Percentiles rank a stretch among this genome's conserved stretches.
These are phyloP conservation scores for Patella ulyssiponensis DNA, from an alignment of 2,888 invertebrate genomes.

Conservation along the genomic window DNA sequence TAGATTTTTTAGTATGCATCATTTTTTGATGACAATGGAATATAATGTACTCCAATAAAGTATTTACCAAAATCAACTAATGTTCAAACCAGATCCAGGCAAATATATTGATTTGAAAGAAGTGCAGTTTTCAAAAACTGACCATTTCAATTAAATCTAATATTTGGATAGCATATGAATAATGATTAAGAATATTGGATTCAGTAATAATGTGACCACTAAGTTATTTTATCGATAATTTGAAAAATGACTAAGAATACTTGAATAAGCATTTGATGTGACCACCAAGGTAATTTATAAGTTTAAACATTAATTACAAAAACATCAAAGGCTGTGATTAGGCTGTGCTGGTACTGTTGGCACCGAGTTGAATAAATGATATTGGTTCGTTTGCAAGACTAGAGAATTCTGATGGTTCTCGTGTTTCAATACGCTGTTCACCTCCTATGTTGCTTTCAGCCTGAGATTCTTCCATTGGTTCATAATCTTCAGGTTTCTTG, in stretches of 20 bases:
- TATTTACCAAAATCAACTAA: too few species aligned
- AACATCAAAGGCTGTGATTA: background rate
- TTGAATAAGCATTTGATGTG: background rate
- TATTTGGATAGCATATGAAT: too few species aligned
- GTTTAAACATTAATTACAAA: background rate
- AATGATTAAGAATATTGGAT: too few species aligned
- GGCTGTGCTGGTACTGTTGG: background rate
- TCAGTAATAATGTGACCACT: too few species aligned
- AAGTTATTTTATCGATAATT: background rate
- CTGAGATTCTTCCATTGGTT: conserved; percentile 47
- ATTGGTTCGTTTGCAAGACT: conserved; percentile 38
- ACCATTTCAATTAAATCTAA: too few species aligned
- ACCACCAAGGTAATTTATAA: background rate
- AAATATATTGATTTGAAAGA: too few species aligned
- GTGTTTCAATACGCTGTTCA: background rate
- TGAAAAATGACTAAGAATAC: background rate
- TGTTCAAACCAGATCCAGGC: too few species aligned
- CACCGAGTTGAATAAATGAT: conserved; percentile 37
- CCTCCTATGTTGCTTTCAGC: background rate
- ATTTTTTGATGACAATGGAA: too few species aligned
- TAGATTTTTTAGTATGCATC: too few species aligned
- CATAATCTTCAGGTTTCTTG: conserved; percentile 48
- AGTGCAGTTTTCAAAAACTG: too few species aligned
- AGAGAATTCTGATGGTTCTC: conserved; percentile 19
- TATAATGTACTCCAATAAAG: too few species aligned